Base-by-base conservation (phyloP, 1,140 invertebrate genomes). In the Monochamus saltuarius region DNA sequence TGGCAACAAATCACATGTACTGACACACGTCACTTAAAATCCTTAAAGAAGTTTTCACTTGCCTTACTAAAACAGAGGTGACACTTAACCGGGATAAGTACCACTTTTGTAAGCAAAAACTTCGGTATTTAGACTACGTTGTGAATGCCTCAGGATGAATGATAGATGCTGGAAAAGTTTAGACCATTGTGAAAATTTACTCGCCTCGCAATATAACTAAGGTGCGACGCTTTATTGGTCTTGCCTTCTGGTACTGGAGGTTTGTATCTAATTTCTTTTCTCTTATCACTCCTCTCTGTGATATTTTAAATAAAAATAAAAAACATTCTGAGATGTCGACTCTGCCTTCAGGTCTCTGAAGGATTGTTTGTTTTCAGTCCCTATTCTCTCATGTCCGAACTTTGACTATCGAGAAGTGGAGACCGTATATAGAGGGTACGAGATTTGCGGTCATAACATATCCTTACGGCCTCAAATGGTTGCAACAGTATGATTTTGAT, bases 381-480 rank as follows among this genome's bases (percentile, higher is more conserved):
- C 66, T 9, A 39, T 42, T 16, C 38, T 53, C 8, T 57, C 67
- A 34, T 61, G 52, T 46, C 67, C 67, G 10, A 37, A 64, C 16
- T 70, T 70, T 46, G 53, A 71, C 74, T 19, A 37, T 62, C 4
- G 55, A 53, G 40, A 62, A 65, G 22, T 54, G 54, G 36, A 22
- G 60, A 10, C 47, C 37, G 39, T 81, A 77, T 60, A 17, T 81
- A 9, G 56, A 73, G 40, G 75, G 73, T 11, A 67, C 64, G 11
- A 51, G 70, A 11, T 80, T 82, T 47, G 72, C 40, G 1, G 69
- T 79, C 1, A 38, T 73, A 6, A 80, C 77, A 1, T 78, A 82
- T 46, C 78, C 81, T 40, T 61, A 69, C 7, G 59, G 70, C 62
- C 58, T 82, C 16, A 79, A 70, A 64, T 83, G 77, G 76, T 64